Base-by-base conservation (phyloP, 2,797 vertebrate genomes). In the Streptopelia turtur region DNA sequence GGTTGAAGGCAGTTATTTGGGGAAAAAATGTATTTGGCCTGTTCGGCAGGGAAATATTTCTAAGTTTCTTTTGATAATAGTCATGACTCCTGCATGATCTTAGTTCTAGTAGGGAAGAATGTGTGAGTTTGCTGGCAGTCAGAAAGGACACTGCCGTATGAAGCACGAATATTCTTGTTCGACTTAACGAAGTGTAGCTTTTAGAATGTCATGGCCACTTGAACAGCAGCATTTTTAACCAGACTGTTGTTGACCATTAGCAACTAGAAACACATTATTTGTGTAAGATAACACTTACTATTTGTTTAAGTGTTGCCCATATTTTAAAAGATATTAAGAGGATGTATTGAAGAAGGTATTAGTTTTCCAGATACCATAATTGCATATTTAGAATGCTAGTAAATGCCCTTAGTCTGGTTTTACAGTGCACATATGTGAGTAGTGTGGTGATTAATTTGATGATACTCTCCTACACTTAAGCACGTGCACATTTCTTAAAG, bases 401-500 rank as follows among this genome's bases (percentile, higher is more conserved):
- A 83, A 75, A 27, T 61, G 65, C 53, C 23, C 16, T 75, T 74
- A 61, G 43, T 83, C 57, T 81, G 47, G 10, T 69, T 91, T 85
- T 78, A 55, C 69, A 55, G 60, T 41, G 21, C 14, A 13, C 3
- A 1, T 41, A 23, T 0, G 0, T 94, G 65, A 3, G 1, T 47
- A 52, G 25, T 50, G 4, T 74, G 55, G 68, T 75, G 41, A 59
- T 83, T 35, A 55, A 64, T 83, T 69, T 79, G 39, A n/a, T 61
- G 41, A 41, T 65, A 23, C 16, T 68, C 23, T 75, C 39, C 33
- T 75, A 10, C 8, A 6, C 50, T 82, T 65, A 31, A 78, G n/a
- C n/a, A 3, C 39, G 5, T 23, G 56, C 61, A 30, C 1, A 1
- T 69, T 55, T 80, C 37, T 65, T 78, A 50, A 55, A 83, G n/a